Base-by-base conservation (phyloP, 2,888 invertebrate species). In the Macrosoma leucophasiata region DNA sequence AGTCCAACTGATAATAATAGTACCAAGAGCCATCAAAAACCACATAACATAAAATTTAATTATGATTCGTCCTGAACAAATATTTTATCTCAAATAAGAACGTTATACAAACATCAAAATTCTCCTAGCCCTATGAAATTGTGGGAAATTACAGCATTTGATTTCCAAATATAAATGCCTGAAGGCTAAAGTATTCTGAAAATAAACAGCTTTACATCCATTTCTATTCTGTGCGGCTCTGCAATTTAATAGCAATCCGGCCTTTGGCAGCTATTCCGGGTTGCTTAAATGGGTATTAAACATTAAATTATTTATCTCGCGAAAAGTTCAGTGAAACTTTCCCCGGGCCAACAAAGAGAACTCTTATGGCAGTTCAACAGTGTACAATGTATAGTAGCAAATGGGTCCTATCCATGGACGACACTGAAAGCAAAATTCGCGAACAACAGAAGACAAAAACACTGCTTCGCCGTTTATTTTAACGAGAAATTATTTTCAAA, bases 301-400 rank as follows among this genome's bases (percentile, higher is more conserved):
- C 61, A 74, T 73, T 69, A 72, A 76, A 73, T 73, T 69, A 78
- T 77, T 75, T 76, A 75, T 72, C 67, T 68, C 59, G 49, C 42
- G 50, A 55, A 69, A 71, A 77, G 65, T 74, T 77, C 43, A 43
- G 52, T 47, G 55, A 60, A 65, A 72, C 61, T 74, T 71, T 54
- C 55, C 52, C 58, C 49, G 52, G 60, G 45, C 50, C 58, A 65
- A 76, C 69, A 74, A 76, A 71, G 73, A 64, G 58, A 50, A 49
- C 43, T 50, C 48, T 53, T 54, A 58, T 58, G 62, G 58, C 58
- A 55, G 56, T 51, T 48, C 48, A 46, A 52, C 13, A n/a, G n/a
- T n/a, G n/a, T n/a, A n/a, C n/a, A n/a, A n/a, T n/a, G n/a, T n/a
- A n/a, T n/a, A n/a, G n/a, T n/a, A n/a, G n/a, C n/a, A n/a, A n/a